Percentiles rank a stretch among this genome's conserved stretches.
Conservation (phyloP, 2,113 vertebrate genomes). For the Macroglossus sobrinus region DNA sequence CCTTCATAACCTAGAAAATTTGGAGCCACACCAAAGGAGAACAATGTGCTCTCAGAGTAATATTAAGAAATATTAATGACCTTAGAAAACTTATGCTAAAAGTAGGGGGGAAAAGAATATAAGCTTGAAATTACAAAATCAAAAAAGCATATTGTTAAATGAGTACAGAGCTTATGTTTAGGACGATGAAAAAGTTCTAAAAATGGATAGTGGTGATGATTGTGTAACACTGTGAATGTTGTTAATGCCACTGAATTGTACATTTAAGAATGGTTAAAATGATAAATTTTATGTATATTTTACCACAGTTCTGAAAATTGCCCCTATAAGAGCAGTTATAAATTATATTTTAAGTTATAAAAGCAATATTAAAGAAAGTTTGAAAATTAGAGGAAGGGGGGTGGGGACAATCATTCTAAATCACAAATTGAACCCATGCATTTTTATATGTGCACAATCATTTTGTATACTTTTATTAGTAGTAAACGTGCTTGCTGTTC, state of each 20-base stretch:
- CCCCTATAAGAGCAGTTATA: not conserved
- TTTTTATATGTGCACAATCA: not conserved
- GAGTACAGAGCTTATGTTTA: not conserved
- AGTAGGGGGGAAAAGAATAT: not conserved
- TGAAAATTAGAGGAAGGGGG: not conserved
- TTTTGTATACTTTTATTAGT: not conserved
- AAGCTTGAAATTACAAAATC: not conserved
- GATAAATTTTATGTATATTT: not conserved
- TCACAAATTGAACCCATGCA: not conserved
- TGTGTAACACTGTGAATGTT: not conserved
- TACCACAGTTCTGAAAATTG: not conserved
- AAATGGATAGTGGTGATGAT: not conserved
- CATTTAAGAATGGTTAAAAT: not conserved
- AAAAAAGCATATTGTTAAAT: not conserved
- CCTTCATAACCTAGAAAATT: not conserved
- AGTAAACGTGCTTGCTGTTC: not conserved
- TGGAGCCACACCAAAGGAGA: conserved; percentile 29
- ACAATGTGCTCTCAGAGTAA: not conserved
- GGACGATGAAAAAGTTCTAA: not conserved
- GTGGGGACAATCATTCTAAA: not conserved
- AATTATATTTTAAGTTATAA: conserved; percentile 33
- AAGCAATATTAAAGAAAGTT: not conserved
- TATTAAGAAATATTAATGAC: not conserved
- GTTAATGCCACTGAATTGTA: not conserved
- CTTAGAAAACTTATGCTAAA: not conserved